These are phyloP conservation scores for Myxocyprinus asiaticus DNA, from an alignment of 2,113 vertebrate genomes.

Conservation along the genomic window DNA sequence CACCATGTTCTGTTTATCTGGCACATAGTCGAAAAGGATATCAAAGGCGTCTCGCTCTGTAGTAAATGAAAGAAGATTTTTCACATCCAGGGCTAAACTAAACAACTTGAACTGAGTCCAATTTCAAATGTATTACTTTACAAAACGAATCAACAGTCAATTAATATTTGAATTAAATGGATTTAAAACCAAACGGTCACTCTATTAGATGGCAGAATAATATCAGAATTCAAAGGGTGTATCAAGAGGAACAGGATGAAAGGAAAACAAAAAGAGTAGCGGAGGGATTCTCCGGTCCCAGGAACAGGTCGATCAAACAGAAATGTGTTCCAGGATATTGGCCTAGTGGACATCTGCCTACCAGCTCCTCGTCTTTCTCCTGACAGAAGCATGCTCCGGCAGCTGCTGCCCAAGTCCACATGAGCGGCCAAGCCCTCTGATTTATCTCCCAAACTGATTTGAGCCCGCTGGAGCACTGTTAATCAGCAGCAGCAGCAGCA, in stretches of 20 bases:
- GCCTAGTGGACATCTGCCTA: slow-evolving; percentile 55
- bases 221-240: slow-evolving; percentile 42
- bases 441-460: slow-evolving; percentile 57
- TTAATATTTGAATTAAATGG: not conserved
- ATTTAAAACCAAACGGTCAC: not conserved
- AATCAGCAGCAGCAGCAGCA: slow-evolving; percentile 55
- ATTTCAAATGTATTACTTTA: no score
- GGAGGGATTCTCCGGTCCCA: slow-evolving; percentile 20
- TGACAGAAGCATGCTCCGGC: slow-evolving; percentile 51
- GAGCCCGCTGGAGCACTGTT: slow-evolving; percentile 55
- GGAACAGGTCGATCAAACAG: slow-evolving; percentile 30
- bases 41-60: no score
- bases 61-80: no score
- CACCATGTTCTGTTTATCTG: no score
- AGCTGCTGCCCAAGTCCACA: slow-evolving; percentile 52
- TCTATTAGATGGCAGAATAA: slow-evolving; percentile 5
- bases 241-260: slow-evolving; percentile 45
- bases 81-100: no score
- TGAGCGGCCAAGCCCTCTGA: slow-evolving; percentile 47
- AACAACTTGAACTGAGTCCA: no score
- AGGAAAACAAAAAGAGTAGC: slow-evolving; percentile 49
- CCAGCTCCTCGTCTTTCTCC: slow-evolving; percentile 51
- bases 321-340: slow-evolving; percentile 29
- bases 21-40: no score
- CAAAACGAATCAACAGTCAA: no score